phyloP scores from a whole-genome alignment of 2,888 invertebrate species.

The Ornithoptera alexandrae region DNA sequence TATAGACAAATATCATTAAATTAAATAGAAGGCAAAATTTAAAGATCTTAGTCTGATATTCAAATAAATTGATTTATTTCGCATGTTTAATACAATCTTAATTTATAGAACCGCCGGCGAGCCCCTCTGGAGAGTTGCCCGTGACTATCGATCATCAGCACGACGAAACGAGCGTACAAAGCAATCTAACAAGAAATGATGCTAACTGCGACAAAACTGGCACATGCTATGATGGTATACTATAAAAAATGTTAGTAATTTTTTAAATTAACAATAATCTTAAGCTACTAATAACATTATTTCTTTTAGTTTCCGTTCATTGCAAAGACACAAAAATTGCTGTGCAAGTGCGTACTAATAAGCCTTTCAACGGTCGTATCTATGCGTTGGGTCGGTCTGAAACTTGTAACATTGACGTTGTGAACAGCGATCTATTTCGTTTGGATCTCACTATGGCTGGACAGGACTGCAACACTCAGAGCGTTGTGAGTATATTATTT shows the following conservation, averaged over 20 bases:
- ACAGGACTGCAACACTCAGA: constrained; percentile 97
- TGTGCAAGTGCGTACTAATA: constrained; percentile 94
- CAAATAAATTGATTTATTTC: constrained; percentile 33
- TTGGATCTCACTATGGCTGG: constrained; percentile 95
- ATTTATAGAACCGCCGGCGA: constrained; percentile 75
- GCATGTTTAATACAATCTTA: not conserved
- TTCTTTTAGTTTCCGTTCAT: constrained; percentile 89
- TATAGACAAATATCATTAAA: too few species aligned
- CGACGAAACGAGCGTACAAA: constrained; percentile 82
- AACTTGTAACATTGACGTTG: constrained; percentile 96
- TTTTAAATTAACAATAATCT: not conserved
- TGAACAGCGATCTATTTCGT: constrained; percentile 94
- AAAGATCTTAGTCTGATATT: not conserved
- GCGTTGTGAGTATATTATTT: constrained; percentile 85
- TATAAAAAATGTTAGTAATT: constrained; percentile 4
- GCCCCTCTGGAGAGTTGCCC: constrained; percentile 80
- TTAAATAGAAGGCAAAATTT: too few species aligned
- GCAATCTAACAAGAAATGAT: constrained; percentile 87
- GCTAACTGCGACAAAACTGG: constrained; percentile 96
- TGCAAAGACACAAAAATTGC: constrained; percentile 97
- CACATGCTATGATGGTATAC: constrained; percentile 95
- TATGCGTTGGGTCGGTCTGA: constrained; percentile 96
- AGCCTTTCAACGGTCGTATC: constrained; percentile 96
- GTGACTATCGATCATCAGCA: constrained; percentile 89
- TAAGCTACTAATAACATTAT: constrained; percentile 21